Evolutionary conservation across 2,888 invertebrate genomes (phyloP).

Genomic region (Nebria brevicollis): DNA sequence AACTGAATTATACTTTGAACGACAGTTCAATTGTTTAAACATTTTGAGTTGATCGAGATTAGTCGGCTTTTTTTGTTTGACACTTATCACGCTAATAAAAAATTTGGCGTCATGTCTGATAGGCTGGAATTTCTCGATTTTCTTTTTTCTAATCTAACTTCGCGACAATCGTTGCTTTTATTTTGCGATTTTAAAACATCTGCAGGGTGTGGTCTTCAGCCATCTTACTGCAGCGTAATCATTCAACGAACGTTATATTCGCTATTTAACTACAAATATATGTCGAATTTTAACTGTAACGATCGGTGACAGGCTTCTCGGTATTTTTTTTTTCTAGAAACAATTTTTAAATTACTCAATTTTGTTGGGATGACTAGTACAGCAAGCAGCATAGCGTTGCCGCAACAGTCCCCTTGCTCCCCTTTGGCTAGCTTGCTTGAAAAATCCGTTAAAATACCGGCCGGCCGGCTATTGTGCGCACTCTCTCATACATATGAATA

Average conservation of each 20-base stretch:
- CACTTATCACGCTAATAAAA: background rate
- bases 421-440: constrained; percentile 24
- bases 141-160: background rate
- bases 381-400: constrained; percentile 7
- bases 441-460: constrained; percentile 42
- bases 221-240: constrained; percentile 24
- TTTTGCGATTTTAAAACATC: constrained; percentile 28
- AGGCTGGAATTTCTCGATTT: background rate
- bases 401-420: constrained; percentile 21
- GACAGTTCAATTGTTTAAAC: background rate
- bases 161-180: background rate
- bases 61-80: constrained; percentile 4
- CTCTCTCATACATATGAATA: constrained; percentile 23
- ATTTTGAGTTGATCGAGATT: background rate
- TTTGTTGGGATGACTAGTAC: constrained; percentile 26
- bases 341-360: constrained; percentile 3
- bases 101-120: background rate
- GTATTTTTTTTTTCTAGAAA: constrained; percentile 12
- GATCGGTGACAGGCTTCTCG: background rate
- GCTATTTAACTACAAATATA: background rate
- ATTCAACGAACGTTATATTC: background rate
- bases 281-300: background rate
- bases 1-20: background rate
- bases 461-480: constrained; percentile 32
- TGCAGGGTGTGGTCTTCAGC: constrained; percentile 43